Evolutionary conservation across 2,888 invertebrate genomes (phyloP).

Genomic region (Spodoptera littoralis): DNA sequence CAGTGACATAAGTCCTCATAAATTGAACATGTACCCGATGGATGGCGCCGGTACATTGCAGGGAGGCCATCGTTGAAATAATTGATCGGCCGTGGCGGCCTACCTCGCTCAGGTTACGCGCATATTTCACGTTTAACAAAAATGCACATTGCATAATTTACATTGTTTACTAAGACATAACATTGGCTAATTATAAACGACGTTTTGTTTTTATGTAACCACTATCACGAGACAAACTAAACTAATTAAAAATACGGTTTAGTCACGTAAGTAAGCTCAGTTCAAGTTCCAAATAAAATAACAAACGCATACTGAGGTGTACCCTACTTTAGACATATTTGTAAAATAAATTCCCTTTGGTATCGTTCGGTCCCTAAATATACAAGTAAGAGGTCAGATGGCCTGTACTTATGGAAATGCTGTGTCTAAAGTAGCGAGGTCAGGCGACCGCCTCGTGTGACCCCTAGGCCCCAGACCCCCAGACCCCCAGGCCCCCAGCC

Average conservation of each 20-base stretch:
- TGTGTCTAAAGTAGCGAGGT: conserved; percentile 20
- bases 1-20: conserved; percentile 17
- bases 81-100: conserved; percentile 45
- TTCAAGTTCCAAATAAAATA: too few species aligned
- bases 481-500: neutral
- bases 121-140: conserved; percentile 37
- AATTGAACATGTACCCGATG: conserved; percentile 19
- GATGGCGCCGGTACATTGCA: conserved; percentile 12
- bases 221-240: too few species aligned
- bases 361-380: conserved; percentile 7
- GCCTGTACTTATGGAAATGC: conserved; percentile 13
- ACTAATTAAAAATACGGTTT: too few species aligned
- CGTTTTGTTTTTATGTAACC: too few species aligned
- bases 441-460: conserved; percentile 13
- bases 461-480: neutral
- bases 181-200: too few species aligned
- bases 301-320: too few species aligned
- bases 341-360: neutral
- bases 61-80: conserved; percentile 46
- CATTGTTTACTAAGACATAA: too few species aligned
- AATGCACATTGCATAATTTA: conserved; percentile 17
- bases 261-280: too few species aligned
- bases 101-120: conserved; percentile 15
- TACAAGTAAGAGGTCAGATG: conserved; percentile 26
- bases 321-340: neutral